phyloP scores from a whole-genome alignment of 2,888 invertebrate genomes.

The Girardia tigrina region DNA sequence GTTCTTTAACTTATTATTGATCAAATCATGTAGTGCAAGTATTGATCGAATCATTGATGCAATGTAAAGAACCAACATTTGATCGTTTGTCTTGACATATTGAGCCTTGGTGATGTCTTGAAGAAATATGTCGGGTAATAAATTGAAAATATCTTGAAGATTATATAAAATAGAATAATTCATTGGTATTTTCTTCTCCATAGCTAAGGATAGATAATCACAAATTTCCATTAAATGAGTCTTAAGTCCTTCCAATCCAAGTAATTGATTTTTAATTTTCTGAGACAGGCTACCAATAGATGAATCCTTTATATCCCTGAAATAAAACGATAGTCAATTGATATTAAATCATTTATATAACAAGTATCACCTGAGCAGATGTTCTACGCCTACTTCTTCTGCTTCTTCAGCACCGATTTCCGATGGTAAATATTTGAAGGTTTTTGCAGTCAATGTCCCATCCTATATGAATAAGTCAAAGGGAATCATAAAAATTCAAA shows the following conservation, averaged over 20 bases:
- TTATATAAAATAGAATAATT: constrained; percentile 97
- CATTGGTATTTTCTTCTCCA: constrained; percentile 75
- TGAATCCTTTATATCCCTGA: constrained; percentile 50
- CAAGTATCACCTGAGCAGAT: constrained; percentile 81
- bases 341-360: constrained; percentile 51
- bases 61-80: constrained; percentile 90
- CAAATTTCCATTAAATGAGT: constrained; percentile 80
- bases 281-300: constrained; percentile 66
- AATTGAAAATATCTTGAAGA: constrained; percentile 84
- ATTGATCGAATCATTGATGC: constrained; percentile 89
- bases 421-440: constrained; percentile 96
- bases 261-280: constrained; percentile 82
- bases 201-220: constrained; percentile 69
- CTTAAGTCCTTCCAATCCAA: constrained; percentile 82
- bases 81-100: constrained; percentile 95
- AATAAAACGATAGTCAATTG: constrained; percentile 34
- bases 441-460: constrained; percentile 92
- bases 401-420: constrained; percentile 99
- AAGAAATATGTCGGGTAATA: constrained; percentile 82
- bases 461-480: no score
- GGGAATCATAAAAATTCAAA: no score
- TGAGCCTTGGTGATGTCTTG: constrained; percentile 82
- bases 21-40: constrained; percentile 91
- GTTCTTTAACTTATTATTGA: constrained; percentile 77
- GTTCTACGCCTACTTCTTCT: constrained; percentile 98